Evolutionary conservation across 2,797 vertebrate species (phyloP), one percentile per base, ranked within the genome.

Genomic region (Pachyuromys duprasi): DNA sequence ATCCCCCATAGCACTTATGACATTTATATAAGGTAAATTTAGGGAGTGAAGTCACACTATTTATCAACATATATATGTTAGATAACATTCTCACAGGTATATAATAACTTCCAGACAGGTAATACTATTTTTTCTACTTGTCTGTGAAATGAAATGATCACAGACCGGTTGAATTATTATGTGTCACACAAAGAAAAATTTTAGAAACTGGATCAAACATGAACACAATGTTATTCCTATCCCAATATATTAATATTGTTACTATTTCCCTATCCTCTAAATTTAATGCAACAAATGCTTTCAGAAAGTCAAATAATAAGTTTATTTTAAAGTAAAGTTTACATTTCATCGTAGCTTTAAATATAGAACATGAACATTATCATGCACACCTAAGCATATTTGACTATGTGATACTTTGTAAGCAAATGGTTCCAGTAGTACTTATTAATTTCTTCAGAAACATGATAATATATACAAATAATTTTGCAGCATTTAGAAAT

Each of bases 401-500:
- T 55, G 26, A 55, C 1, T 55, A 22, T 63, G 65, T 80, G 53
- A 20, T 74, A 8, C 1, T 90, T 8, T 86, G 20, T 33, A 69
- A 87, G 83, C 9, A 80, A 62, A 90, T 62, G 3, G 8, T 13
- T 76, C 20, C 26, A 83, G 3, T 3, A 20, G 24, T 62, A 67
- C 17, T 76, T 74, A 53, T 45, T 31, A 79, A 60, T 83, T 74
- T 5, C 26, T 84, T 65, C 74, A 81, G 49, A 62, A 91, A 65
- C 7, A 93, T 22, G 12, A 3, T 1, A 76, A 0, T 39, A 80
- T 60, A 93, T 87, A 94, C 49, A 91, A 82, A 79, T 80, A 55
- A 81, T 36, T 55, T 74, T 83, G 80, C 75, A 93, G 5, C 2
- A 76, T 70, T 94, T 57, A 91, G 75, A 90, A 93, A 89, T 88